Evolutionary conservation across 2,888 invertebrate genomes (phyloP), one percentile per base, ranked within the genome.

Genomic region (Leptura quadrifasciata): DNA sequence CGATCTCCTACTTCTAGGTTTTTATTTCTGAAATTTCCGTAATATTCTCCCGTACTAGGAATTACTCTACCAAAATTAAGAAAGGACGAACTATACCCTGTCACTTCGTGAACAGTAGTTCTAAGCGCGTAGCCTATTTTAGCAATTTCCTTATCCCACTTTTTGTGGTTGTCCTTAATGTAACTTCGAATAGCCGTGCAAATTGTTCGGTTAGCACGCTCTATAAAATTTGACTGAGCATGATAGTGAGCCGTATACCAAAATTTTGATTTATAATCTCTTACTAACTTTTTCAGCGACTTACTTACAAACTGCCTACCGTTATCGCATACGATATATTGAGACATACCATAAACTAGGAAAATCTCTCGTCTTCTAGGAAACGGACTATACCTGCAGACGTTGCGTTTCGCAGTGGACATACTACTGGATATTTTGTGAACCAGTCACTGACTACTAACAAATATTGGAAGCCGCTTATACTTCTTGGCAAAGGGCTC

Each of bases 331-430:
- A n/a, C n/a, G n/a, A n/a, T n/a, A n/a, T n/a, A n/a, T n/a, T n/a
- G n/a, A n/a, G n/a, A n/a, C n/a, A n/a, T n/a, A n/a, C 35, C 35
- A 35, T 35, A 35, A 35, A 35, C 35, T 35, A 35, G 8, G 8
- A 35, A 35, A 35, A 75, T n/a, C n/a, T n/a, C 1, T 72, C 20
- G 17, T 76, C 65, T 63, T 80, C 77, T 1, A 75, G 0, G n/a
- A 68, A 64, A 15, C 75, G 68, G 17, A 20, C 12, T 21, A 79
- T 68, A 17, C 10, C 10, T 1, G 18, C 21, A 20, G 77, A 27
- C 1, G 69, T 54, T 1, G 54, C 54, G 6, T 54, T 12, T n/a
- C 54, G n/a, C 17, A 54, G n/a, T 1, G 54, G 54, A 4, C 18
- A 54, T 4, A 54, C 5, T 1, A 54, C 54, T 8, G 18, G 17